Evolutionary conservation across 2,797 vertebrate species (phyloP).

Genomic region (Pseudochaenichthys georgianus): DNA sequence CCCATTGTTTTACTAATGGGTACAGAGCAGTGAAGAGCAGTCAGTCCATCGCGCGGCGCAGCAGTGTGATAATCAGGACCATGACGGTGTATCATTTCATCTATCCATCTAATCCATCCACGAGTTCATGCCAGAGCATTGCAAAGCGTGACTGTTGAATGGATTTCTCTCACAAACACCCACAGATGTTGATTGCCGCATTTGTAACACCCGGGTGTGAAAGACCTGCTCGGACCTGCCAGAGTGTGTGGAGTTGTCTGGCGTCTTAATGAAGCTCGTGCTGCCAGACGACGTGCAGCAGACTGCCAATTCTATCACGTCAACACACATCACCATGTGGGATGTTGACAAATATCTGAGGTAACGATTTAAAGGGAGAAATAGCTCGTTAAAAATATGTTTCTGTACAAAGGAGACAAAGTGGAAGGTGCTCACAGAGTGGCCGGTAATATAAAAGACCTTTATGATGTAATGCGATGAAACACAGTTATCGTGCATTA

Average conservation of each 20-base stretch:
- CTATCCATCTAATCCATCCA: conserved; percentile 39
- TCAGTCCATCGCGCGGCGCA: conserved; percentile 34
- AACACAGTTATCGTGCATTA: not conserved
- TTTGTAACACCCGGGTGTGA: conserved; percentile 23
- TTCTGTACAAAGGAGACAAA: not conserved
- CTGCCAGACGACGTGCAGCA: conserved; percentile 38
- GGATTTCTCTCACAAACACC: conserved; percentile 32
- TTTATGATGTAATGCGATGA: conserved; percentile 24
- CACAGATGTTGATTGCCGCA: conserved; percentile 27
- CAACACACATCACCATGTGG: conserved; percentile 28
- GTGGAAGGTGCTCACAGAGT: not conserved
- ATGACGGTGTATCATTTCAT: conserved; percentile 48
- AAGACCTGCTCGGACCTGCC: conserved; percentile 64
- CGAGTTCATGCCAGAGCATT: conserved; percentile 29
- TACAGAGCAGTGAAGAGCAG: conserved; percentile 39
- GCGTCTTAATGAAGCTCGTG: conserved; percentile 49
- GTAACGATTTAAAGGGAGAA: conserved; percentile 33
- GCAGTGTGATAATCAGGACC: conserved; percentile 34
- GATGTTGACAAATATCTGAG: conserved; percentile 34
- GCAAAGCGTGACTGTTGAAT: conserved; percentile 31
- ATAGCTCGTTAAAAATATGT: conserved; percentile 24
- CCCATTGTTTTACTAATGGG: conserved; percentile 48
- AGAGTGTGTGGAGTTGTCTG: conserved; percentile 32
- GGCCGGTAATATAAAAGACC: conserved; percentile 14
- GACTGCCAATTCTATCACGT: conserved; percentile 48